Conservation (phyloP, 2,113 vertebrate species). For the Xyliphius kryptos region DNA sequence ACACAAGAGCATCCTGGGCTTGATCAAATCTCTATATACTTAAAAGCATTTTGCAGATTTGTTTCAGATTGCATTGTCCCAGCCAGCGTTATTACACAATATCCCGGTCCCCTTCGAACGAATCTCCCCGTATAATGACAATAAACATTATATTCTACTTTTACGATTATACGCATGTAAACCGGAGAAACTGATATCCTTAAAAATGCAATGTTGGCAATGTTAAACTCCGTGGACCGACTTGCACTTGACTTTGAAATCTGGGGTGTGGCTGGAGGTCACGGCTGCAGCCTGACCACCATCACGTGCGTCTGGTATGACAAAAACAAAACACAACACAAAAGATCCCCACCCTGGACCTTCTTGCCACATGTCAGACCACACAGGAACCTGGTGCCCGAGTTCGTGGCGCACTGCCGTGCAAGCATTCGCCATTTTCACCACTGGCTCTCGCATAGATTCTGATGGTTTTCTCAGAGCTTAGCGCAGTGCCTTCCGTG, state of each 20-base stretch:
- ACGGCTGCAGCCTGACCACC: neutral
- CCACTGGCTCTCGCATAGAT: neutral
- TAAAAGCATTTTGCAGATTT: no score
- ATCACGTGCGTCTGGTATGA: neutral
- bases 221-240: neutral
- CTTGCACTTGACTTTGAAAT: neutral
- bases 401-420: conserved; percentile 11
- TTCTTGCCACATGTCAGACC: conserved; percentile 9
- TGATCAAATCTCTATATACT: no score
- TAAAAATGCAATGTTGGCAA: no score
- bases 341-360: neutral
- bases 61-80: no score
- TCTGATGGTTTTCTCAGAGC: conserved; percentile 37
- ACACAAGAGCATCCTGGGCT: no score
- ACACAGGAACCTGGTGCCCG: neutral
- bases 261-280: neutral
- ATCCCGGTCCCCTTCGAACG: no score
- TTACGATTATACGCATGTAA: no score
- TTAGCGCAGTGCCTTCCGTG: conserved; percentile 15
- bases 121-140: no score
- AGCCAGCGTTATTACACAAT: no score
- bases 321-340: neutral
- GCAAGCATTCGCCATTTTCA: neutral
- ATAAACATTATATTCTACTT: no score
- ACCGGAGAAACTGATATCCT: no score